A percentile compares a stretch with the other conserved stretches of the same genome.
Conservation (phyloP, 1,140 invertebrate species). For the Drosophila kikkawai region DNA sequence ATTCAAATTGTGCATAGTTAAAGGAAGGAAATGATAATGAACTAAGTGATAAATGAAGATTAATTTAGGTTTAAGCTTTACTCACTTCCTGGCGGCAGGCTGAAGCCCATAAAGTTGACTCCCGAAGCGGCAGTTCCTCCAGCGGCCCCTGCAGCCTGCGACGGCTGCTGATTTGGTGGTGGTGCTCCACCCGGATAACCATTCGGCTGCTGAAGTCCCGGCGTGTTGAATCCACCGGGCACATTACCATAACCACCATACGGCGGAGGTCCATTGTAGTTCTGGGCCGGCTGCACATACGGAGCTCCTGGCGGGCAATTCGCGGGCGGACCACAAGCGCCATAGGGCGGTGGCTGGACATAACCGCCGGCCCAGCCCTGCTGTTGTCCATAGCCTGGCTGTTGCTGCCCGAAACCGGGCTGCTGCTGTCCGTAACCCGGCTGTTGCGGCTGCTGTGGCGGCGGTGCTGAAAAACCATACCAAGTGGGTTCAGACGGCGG, state of each 20-base stretch:
- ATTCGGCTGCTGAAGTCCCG: conserved; percentile 59
- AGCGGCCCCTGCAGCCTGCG: conserved; percentile 37
- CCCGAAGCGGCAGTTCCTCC: conserved; percentile 51
- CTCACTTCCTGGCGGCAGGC: conserved; percentile 80
- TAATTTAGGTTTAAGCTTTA: conserved; percentile 16
- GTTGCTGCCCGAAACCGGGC: conserved; percentile 14
- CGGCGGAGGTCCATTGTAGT: conserved; percentile 39
- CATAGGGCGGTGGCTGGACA: conserved; percentile 70
- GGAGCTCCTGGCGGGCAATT: conserved; percentile 41
- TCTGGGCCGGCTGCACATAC: conserved; percentile 52
- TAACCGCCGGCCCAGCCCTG: conserved; percentile 69
- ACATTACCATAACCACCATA: conserved; percentile 65
- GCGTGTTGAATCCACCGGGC: conserved; percentile 64
- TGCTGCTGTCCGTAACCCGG: conserved; percentile 4
- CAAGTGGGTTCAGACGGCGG: conserved; percentile 67
- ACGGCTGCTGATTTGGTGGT: conserved; percentile 39
- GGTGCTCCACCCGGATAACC: conserved; percentile 48
- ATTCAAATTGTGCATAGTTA: conserved; percentile 5
- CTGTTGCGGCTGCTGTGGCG: conserved; percentile 60
- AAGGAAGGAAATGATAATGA: background rate
- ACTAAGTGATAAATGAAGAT: background rate
- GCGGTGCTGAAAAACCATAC: conserved; percentile 82
- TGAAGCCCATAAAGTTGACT: conserved; percentile 74
- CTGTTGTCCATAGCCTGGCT: conserved; percentile 23
- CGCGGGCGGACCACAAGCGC: conserved; percentile 50